Conservation (phyloP, 2,113 vertebrate species). For the Oreochromis spilurus region DNA sequence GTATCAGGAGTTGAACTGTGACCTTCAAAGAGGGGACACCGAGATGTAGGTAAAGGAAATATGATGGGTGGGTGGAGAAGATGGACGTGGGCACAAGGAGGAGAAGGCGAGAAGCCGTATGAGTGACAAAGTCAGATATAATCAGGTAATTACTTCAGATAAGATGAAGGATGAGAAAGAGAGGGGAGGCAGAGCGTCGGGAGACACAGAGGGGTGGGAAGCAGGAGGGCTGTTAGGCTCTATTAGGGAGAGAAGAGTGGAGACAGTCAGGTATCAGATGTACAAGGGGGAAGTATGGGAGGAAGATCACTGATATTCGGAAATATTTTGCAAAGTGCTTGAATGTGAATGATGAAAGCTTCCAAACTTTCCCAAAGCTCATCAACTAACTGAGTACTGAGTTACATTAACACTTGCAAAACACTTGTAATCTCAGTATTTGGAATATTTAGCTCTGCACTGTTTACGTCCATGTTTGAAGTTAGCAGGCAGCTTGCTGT, state of each 20-base stretch:
- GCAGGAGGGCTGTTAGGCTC: conserved; percentile 29
- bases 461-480: neutral
- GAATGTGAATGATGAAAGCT: conserved; percentile 37
- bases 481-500: neutral
- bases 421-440: neutral
- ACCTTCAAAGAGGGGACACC: conserved; percentile 77
- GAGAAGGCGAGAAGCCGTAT: conserved; percentile 14
- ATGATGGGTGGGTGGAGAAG: conserved; percentile 11
- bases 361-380: neutral
- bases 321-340: conserved; percentile 48
- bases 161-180: conserved; percentile 47
- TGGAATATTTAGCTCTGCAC: neutral
- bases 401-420: neutral
- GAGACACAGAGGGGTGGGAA: conserved; percentile 8
- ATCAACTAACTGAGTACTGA: neutral
- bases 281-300: conserved; percentile 21
- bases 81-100: neutral
- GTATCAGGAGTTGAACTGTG: conserved; percentile 75
- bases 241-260: conserved; percentile 22
- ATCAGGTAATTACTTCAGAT: conserved; percentile 74
- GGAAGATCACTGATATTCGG: conserved; percentile 39
- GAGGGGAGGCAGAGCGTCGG: conserved; percentile 1
- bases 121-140: conserved; percentile 49
- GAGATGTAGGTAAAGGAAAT: conserved; percentile 32
- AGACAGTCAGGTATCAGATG: conserved; percentile 56